Evolutionary conservation across 2,888 invertebrate genomes (phyloP).

Genomic region (Cenopis cana): DNA sequence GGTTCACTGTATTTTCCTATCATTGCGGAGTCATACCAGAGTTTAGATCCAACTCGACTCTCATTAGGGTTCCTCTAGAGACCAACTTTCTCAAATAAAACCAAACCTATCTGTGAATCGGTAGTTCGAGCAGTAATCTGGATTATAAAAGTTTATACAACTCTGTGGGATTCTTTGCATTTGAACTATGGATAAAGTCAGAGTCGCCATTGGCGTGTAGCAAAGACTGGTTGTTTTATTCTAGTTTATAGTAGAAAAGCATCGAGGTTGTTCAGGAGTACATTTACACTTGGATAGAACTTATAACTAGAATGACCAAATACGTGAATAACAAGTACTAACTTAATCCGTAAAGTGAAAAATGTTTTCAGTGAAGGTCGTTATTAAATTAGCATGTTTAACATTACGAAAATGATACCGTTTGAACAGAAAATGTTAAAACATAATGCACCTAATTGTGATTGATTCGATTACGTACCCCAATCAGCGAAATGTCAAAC

Average conservation of each 20-base stretch:
- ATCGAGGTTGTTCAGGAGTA: too few species aligned
- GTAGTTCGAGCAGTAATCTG: constrained; percentile 11
- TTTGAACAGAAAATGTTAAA: too few species aligned
- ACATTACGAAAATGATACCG: too few species aligned
- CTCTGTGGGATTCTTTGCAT: constrained; percentile 22
- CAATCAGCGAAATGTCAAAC: neutral
- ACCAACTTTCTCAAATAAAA: constrained; percentile 17
- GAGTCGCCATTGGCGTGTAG: constrained; percentile 3
- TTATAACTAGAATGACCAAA: too few species aligned
- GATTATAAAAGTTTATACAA: constrained; percentile 26
- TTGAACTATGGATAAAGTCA: constrained; percentile 16
- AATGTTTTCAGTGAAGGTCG: too few species aligned
- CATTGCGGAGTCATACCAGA: neutral
- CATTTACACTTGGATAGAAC: too few species aligned
- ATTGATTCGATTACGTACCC: too few species aligned
- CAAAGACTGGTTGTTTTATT: neutral
- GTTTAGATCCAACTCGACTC: constrained; percentile 8
- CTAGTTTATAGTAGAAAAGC: neutral
- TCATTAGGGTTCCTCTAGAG: constrained; percentile 16
- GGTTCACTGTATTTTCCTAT: neutral
- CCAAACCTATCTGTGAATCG: constrained; percentile 18
- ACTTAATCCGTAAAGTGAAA: too few species aligned
- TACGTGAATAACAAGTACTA: too few species aligned
- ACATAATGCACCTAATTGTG: too few species aligned
- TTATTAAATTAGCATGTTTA: too few species aligned